Evolutionary conservation across 2,888 invertebrate genomes (phyloP), one percentile per base, ranked within the genome.

Genomic region (Venusia cambrica): DNA sequence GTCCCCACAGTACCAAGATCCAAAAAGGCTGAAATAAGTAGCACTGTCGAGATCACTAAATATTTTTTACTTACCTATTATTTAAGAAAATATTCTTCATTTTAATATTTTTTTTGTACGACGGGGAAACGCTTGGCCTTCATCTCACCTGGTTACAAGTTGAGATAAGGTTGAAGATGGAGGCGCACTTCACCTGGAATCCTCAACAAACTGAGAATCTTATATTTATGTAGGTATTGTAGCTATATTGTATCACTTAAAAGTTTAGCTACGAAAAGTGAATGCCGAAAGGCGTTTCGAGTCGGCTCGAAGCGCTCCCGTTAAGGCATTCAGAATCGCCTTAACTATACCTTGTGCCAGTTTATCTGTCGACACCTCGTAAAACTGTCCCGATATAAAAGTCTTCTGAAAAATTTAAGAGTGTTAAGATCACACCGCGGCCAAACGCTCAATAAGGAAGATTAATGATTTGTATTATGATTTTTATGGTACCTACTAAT

Each of bases 401-500:
- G 61, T 66, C 59, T 62, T 57, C 52, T 64, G 51, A 70, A 73
- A 73, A 65, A 66, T 70, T 70, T 62, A 67, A 59, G 48, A 61
- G 53, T 58, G 68, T 73, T 72, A 71, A 72, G 57, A 63, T 66
- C 57, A 57, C 56, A 53, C 54, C 55, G 56, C 60, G 53, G 48
- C 58, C 55, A 52, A 73, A 56, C 52, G 42, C 65, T 68, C 62
- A 68, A 74, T 75, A 75, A 74, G 80, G 80, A 76, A 73, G 66
- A 45, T 48, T 53, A 68, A 69, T 76, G 63, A 79, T 81, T 75
- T 73, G 73, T 76, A 66, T n/a, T n/a, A n/a, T 62, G 69, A 73
- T 72, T 76, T 81, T 80, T 77, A 78, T 75, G 68, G 67, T 65
- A 64, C 53, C 67, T 73, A 76, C 74, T 79, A 83, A 84, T 84